Evolutionary conservation across 1,140 invertebrate genomes (phyloP).

Genomic region (Eriosoma lanigerum): DNA sequence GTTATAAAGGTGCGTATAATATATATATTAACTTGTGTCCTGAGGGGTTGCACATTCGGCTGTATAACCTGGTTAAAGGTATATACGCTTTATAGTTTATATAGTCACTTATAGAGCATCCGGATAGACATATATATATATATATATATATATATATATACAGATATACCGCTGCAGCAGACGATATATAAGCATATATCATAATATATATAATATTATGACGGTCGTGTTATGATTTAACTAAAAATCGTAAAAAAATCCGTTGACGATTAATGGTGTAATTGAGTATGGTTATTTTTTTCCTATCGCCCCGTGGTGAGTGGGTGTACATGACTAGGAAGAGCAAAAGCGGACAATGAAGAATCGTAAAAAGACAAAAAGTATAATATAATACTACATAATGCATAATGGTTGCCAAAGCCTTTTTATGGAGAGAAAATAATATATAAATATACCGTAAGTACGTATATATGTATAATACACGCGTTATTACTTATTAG

Average conservation of each 20-base stretch:
- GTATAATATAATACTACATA: background rate
- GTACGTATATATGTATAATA: no score
- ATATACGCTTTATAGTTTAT: background rate
- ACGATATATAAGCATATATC: background rate
- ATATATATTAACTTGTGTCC: slow-evolving; percentile 17
- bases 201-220: background rate
- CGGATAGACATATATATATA: background rate
- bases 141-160: background rate
- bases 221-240: slow-evolving; percentile 21
- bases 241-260: slow-evolving; percentile 31
- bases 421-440: slow-evolving; percentile 34
- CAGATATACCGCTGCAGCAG: background rate
- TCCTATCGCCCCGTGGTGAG: background rate
- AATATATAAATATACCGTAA: background rate
- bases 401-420: background rate
- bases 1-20: slow-evolving; percentile 31
- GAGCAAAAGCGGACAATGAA: slow-evolving; percentile 1
- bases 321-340: background rate
- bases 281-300: background rate
- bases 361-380: slow-evolving; percentile 17
- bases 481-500: background rate
- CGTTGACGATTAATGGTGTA: background rate
- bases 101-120: no score
- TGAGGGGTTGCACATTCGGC: slow-evolving; percentile 39
- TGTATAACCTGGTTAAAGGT: slow-evolving; percentile 36